Conservation (phyloP, 2,888 invertebrate genomes). For the Flexamia atlantica region DNA sequence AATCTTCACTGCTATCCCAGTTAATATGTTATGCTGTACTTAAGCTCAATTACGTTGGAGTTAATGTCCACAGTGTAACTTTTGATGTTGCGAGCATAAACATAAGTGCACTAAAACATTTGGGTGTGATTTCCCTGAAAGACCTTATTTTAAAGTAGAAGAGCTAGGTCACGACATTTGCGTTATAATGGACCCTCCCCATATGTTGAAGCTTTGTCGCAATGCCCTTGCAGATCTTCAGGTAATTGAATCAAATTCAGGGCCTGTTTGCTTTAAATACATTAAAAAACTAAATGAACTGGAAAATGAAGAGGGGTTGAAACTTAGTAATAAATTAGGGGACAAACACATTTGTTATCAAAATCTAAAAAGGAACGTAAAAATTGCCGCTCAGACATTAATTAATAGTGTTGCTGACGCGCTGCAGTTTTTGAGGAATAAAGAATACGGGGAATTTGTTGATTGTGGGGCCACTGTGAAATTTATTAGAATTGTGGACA, state of each 20-base stretch:
- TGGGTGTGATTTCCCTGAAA: slow-evolving; percentile 42
- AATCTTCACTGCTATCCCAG: not conserved
- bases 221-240: slow-evolving; percentile 27
- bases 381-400: slow-evolving; percentile 30
- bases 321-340: slow-evolving; percentile 28
- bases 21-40: not conserved
- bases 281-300: slow-evolving; percentile 14
- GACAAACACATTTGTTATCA: slow-evolving; percentile 22
- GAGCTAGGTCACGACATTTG: not conserved
- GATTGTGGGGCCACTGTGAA: slow-evolving; percentile 12
- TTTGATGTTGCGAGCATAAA: slow-evolving; percentile 51
- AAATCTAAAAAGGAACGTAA: slow-evolving; percentile 54
- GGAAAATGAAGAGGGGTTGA: slow-evolving; percentile 25
- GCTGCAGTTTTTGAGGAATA: not conserved
- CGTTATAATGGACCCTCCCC: slow-evolving; percentile 37
- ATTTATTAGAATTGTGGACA: slow-evolving; percentile 33
- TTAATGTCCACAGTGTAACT: slow-evolving; percentile 49
- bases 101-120: slow-evolving; percentile 34
- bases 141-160: slow-evolving; percentile 31
- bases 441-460: slow-evolving; percentile 17
- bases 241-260: slow-evolving; percentile 14
- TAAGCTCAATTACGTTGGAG: slow-evolving; percentile 32
- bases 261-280: not conserved
- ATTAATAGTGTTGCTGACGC: slow-evolving; percentile 40
- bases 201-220: slow-evolving; percentile 32